A percentile compares a stretch with the other conserved stretches of the same genome.
Conservation (phyloP, 2,888 invertebrate species). For the Microctonus brassicae region DNA sequence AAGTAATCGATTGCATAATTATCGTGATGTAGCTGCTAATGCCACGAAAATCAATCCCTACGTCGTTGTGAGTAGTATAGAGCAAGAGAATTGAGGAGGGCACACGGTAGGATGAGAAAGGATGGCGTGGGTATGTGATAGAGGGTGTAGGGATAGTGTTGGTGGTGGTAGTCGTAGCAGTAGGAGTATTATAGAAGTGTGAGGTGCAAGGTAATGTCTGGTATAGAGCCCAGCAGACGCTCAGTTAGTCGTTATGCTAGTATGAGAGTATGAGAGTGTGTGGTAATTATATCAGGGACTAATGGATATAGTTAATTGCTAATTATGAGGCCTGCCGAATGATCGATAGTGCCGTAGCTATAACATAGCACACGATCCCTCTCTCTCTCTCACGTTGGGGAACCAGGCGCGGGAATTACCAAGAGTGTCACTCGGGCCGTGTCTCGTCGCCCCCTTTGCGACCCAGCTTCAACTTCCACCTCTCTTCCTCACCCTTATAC, state of each 20-base stretch:
- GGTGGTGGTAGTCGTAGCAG: neutral
- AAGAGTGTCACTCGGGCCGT: constrained; percentile 63
- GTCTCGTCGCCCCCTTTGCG: constrained; percentile 40
- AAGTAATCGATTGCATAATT: constrained; percentile 66
- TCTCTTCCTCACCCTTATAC: constrained; percentile 34
- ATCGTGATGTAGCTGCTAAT: constrained; percentile 64
- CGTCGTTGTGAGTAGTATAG: constrained; percentile 15
- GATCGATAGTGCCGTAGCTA: constrained; percentile 68
- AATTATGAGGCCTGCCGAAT: constrained; percentile 70
- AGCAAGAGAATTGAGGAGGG: no score
- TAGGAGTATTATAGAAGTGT: neutral
- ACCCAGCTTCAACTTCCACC: constrained; percentile 31
- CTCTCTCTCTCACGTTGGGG: constrained; percentile 40
- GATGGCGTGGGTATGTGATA: constrained; percentile 29
- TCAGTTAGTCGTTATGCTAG: constrained; percentile 37
- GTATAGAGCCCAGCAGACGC: constrained; percentile 25
- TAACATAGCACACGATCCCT: constrained; percentile 45
- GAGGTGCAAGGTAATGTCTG: constrained; percentile 9
- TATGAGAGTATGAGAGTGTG: constrained; percentile 54
- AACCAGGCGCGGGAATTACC: constrained; percentile 57
- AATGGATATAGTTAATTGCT: constrained; percentile 71
- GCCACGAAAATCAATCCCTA: constrained; percentile 53
- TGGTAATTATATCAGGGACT: constrained; percentile 69
- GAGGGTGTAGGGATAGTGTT: neutral
- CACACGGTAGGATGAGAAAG: no score